Evolutionary conservation across 1,140 invertebrate species (phyloP), one percentile per base, ranked within the genome.

Genomic region (Zeugodacus cucurbitae): DNA sequence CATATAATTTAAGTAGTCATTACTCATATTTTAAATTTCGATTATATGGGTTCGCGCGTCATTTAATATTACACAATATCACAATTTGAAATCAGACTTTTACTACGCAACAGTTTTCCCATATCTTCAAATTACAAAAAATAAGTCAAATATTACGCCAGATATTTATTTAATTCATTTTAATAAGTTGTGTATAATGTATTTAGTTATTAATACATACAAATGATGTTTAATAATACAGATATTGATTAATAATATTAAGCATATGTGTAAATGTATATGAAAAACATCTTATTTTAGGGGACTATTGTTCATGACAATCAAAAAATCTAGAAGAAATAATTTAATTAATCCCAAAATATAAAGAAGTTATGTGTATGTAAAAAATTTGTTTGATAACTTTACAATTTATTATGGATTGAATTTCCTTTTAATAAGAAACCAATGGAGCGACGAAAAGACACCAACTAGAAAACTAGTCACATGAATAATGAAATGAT

Each of bases 131-230:
- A 4, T 70, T 10, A 7, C 1, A 32, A 70, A 26, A 48, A 48
- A 48, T 37, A 48, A 48, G 26, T 26, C 37, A 82, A 26, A 82
- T 70, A 26, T 86, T 58, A 86, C 85, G 57, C 85, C 62, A 70
- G 54, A 87, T 34, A 70, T 87, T 87, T 87, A 87, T 87, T 87
- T 59, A 87, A 64, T 34, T 87, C 41, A 67, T 87, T 87, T 67
- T 37, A 37, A 82, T 82, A 54, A 58, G 59, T 58, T 59, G n/a
- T 44, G 70, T 87, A 87, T 87, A 67, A 87, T 87, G 85, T 59
- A 86, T 58, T 34, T 86, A 67, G 57, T 11, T 87, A 62, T 87
- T 87, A 62, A 62, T 87, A 87, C 62, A 87, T 59, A 87, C 41
- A 67, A 86, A 86, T 54, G 54, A 70, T 87, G 41, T 87, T 87